phyloP scores from a whole-genome alignment of 2,888 invertebrate genomes.

The Nephrotoma guestfalica region DNA sequence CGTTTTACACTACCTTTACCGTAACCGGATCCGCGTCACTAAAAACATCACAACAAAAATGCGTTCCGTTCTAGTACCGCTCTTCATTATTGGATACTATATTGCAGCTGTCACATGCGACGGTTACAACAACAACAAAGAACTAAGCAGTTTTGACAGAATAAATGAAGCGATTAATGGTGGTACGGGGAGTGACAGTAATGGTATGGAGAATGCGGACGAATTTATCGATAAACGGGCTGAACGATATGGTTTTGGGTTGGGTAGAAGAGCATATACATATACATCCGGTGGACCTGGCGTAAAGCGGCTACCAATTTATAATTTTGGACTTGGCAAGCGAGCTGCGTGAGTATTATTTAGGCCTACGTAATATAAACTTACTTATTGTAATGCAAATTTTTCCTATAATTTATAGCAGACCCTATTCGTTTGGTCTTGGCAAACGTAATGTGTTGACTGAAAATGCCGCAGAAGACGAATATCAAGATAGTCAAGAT shows the following conservation, averaged over 20 bases:
- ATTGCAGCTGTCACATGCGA: constrained; percentile 8
- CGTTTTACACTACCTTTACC: too few relatives aligned
- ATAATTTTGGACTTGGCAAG: constrained; percentile 31
- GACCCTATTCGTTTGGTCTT: constrained; percentile 31
- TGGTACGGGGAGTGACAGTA: constrained; percentile 12
- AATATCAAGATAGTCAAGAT: constrained; percentile 8
- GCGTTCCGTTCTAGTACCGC: constrained; percentile 7
- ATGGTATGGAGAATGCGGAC: background rate
- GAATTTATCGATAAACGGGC: constrained; percentile 33
- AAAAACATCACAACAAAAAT: constrained; percentile 7
- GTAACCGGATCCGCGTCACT: background rate
- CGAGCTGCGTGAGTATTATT: constrained; percentile 16
- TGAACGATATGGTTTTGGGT: constrained; percentile 51
- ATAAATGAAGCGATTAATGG: background rate
- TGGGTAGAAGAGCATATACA: constrained; percentile 45
- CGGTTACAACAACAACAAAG: constrained; percentile 1
- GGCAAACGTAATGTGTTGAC: constrained; percentile 20
- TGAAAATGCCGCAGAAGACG: constrained; percentile 18
- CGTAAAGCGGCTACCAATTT: constrained; percentile 30
- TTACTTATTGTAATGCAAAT: background rate
- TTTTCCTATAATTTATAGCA: constrained; percentile 3
- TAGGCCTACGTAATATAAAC: background rate
- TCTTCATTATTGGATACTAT: constrained; percentile 8
- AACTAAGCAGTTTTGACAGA: background rate
- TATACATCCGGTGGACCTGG: constrained; percentile 28